Conservation (phyloP, 2,113 vertebrate species). For the Caranx ignobilis region DNA sequence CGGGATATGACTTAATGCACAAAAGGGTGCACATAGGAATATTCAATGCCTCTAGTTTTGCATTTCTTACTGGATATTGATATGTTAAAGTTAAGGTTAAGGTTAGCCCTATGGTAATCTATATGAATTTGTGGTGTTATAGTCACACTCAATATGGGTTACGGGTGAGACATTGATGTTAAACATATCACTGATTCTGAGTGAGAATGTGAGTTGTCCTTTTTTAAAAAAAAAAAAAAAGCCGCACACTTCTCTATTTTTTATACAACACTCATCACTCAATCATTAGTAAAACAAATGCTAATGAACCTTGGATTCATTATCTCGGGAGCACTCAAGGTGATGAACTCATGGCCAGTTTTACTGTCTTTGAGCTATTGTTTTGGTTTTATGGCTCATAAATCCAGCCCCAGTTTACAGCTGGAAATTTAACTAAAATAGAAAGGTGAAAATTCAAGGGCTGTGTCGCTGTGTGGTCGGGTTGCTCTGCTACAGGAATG, state of each 20-base stretch:
- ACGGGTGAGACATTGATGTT: background rate
- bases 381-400: background rate
- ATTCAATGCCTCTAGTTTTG: background rate
- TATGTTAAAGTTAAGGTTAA: background rate
- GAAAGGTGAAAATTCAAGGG: background rate
- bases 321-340: background rate
- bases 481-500: background rate
- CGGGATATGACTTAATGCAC: background rate
- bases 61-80: conserved; percentile 11
- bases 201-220: background rate
- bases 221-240: background rate
- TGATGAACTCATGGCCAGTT: background rate
- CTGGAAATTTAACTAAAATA: background rate
- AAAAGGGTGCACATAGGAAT: background rate
- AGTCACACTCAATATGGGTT: background rate
- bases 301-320: too few relatives aligned
- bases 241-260: background rate
- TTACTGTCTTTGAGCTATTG: conserved; percentile 8
- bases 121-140: background rate
- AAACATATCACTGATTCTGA: background rate
- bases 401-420: too few relatives aligned
- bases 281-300: background rate
- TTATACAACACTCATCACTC: background rate
- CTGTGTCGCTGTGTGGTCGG: background rate
- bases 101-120: background rate